Evolutionary conservation across 2,797 vertebrate genomes (phyloP), one percentile per base, ranked within the genome.

Genomic region (Apodemus agrarius): DNA sequence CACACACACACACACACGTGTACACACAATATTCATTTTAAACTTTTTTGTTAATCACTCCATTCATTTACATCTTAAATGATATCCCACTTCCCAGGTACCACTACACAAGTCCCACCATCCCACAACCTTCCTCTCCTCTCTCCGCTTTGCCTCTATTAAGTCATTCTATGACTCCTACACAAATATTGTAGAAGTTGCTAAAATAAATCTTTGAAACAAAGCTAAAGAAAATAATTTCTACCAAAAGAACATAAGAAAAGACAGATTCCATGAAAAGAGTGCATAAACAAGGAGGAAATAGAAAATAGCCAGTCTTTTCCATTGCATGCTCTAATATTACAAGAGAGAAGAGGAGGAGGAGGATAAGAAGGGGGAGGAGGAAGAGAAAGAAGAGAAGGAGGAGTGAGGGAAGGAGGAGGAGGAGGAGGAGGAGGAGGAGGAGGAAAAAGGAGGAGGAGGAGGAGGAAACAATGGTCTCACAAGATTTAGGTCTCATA

Each of bases 321-420:
- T 14, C 5, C 29, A 43, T 14, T 76, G 24, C 24, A 46, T 26
- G 24, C 12, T 76, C 40, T 40, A 46, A 26, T 26, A 49, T 78
- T 46, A 8, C 43, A 49, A 49, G 26, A 24, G 29, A 3, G 46
- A 49, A 49, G 24, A 78, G 21, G 6, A 49, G 75, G 74, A 7
- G 4, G 65, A 69, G 13, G 29, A 34, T 1, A 13, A 31, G 12
- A 11, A 31, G 4, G 14, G 12, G 19, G 3, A 24, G 21, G 37
- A 40, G 9, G 7, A 46, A 46, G 46, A 46, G 46, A 46, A 46
- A n/a, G n/a, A n/a, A n/a, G n/a, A n/a, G n/a, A 1, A 69, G 6
- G 6, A 61, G 26, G 26, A n/a, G n/a, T n/a, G n/a, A 49, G 17
- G 4, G 9, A 0, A 11, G 1, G 37, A 24, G 11, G 4, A 40